phyloP scores from a whole-genome alignment of 2,797 vertebrate genomes.

The Sebastes itinus region DNA sequence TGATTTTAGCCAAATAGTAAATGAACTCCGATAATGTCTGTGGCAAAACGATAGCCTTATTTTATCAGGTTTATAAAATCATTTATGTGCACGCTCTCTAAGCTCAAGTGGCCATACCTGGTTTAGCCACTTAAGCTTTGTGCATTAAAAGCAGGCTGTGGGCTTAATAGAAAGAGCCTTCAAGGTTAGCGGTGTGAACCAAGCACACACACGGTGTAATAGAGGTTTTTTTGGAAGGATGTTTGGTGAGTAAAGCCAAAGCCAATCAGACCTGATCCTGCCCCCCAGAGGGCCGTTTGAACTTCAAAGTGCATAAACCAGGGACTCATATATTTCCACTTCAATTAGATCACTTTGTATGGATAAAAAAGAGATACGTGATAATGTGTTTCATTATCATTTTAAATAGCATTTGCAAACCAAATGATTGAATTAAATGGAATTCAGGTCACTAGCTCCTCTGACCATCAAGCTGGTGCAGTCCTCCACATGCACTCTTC shows the following conservation, averaged over 20 bases:
- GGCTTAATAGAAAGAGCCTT: constrained; percentile 4
- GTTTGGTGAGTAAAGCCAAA: constrained; percentile 15
- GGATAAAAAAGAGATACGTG: background rate
- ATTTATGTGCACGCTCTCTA: constrained; percentile 19
- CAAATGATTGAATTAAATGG: constrained; percentile 12
- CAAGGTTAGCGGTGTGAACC: background rate
- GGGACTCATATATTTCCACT: constrained; percentile 11
- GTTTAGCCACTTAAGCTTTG: constrained; percentile 19
- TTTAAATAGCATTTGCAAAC: constrained; percentile 27
- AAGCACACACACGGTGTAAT: background rate
- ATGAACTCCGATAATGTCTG: constrained; percentile 37
- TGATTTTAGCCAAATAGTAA: constrained; percentile 39
- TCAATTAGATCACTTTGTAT: constrained; percentile 8
- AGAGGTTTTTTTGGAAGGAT: constrained; percentile 1
- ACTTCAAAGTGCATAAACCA: constrained; percentile 11
- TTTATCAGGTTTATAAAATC: constrained; percentile 41
- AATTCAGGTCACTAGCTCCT: background rate
- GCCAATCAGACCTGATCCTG: background rate
- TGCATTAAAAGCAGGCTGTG: constrained; percentile 16
- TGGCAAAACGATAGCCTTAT: constrained; percentile 37
- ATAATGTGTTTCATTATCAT: constrained; percentile 19
- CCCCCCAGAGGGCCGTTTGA: background rate
- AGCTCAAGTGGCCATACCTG: background rate
- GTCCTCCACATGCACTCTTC: background rate
- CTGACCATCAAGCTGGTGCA: background rate